phyloP scores from a whole-genome alignment of 2,113 vertebrate species.

The Xenus cinereus region DNA sequence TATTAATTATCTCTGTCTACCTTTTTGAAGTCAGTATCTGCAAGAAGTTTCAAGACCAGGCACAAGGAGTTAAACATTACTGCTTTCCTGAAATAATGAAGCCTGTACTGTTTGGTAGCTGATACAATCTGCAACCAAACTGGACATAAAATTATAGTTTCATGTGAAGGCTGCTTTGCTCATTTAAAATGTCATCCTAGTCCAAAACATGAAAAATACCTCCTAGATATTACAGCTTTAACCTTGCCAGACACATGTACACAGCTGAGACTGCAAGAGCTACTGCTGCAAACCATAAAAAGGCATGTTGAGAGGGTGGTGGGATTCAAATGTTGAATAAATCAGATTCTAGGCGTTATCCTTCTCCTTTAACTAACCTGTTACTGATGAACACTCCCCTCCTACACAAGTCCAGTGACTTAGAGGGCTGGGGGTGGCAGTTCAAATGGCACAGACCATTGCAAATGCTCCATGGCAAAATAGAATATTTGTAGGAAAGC shows the following conservation, averaged over 20 bases:
- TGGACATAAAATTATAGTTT: not conserved
- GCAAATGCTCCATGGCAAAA: not conserved
- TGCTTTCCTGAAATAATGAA: not conserved
- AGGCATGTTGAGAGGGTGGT: not conserved
- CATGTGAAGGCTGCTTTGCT: not conserved
- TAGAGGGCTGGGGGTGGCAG: not conserved
- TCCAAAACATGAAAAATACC: not conserved
- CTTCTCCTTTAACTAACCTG: not conserved
- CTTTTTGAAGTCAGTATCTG: not conserved
- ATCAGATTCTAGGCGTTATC: not conserved
- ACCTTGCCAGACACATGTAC: not conserved
- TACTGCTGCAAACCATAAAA: not conserved
- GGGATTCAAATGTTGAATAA: not conserved
- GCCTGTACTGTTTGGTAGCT: not conserved
- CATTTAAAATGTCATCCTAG: not conserved
- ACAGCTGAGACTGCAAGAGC: not conserved
- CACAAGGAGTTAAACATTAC: not conserved
- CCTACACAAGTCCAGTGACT: not conserved
- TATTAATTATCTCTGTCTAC: not conserved
- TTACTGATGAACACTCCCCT: not conserved
- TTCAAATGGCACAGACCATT: not conserved
- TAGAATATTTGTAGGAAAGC: not conserved
- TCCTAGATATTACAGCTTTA: constrained; percentile 5
- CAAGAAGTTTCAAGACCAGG: not conserved
- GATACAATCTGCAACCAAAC: not conserved